A percentile compares a stretch with the other conserved stretches of the same genome.
These are phyloP conservation scores for Oncorhynchus masou DNA, from an alignment of 2,113 vertebrate genomes.

Conservation along the genomic window DNA sequence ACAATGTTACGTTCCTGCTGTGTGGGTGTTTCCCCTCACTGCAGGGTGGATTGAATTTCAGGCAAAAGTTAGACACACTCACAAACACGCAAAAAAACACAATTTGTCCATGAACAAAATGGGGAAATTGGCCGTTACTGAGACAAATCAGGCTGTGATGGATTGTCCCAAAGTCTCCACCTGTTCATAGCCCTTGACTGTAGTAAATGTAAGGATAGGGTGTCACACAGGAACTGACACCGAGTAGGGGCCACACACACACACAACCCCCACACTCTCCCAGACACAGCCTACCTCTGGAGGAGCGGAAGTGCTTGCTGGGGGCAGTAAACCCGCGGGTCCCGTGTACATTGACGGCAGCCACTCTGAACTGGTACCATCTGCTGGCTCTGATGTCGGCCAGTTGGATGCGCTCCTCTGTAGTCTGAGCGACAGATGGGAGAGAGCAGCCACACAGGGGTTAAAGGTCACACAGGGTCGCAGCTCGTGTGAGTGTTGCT, in stretches of 20 bases:
- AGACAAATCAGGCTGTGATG: slow-evolving; percentile 34
- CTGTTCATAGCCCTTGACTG: slow-evolving; percentile 41
- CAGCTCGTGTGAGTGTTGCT: slow-evolving; percentile 47
- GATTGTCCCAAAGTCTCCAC: slow-evolving; percentile 36
- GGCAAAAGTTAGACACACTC: neutral
- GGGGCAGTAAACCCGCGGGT: slow-evolving; percentile 94
- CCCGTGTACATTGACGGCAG: slow-evolving; percentile 90
- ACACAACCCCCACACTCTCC: slow-evolving; percentile 5
- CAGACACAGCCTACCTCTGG: slow-evolving; percentile 76
- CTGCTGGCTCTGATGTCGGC: slow-evolving; percentile 83
- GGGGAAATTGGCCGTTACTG: slow-evolving; percentile 18
- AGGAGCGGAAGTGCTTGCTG: slow-evolving; percentile 95
- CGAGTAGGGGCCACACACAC: slow-evolving; percentile 24
- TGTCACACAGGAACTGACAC: slow-evolving; percentile 41
- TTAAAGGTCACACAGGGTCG: slow-evolving; percentile 66
- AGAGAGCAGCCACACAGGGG: slow-evolving; percentile 56
- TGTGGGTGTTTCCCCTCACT: neutral
- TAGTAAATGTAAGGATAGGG: slow-evolving; percentile 29
- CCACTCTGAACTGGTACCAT: slow-evolving; percentile 98
- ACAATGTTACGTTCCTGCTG: neutral
- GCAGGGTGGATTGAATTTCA: neutral
- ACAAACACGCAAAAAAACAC: neutral
- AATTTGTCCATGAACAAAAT: neutral
- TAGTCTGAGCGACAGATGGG: slow-evolving; percentile 80
- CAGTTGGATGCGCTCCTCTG: slow-evolving; percentile 84